Evolutionary conservation across 2,888 invertebrate species (phyloP), one percentile per base, ranked within the genome.

Genomic region (Spodoptera exigua): DNA sequence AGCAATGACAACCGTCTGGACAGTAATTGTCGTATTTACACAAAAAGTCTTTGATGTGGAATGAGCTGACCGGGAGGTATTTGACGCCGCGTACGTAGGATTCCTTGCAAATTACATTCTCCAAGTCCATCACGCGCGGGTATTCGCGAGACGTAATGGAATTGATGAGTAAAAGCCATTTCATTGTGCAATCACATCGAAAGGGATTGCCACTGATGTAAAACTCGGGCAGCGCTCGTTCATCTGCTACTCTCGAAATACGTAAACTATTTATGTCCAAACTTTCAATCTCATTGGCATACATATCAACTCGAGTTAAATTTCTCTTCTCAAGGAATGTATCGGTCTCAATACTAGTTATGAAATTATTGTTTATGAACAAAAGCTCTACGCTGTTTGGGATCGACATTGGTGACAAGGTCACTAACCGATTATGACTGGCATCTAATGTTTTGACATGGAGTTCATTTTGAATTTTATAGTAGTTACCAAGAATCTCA

Each of bases 181-280:
- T 98, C 98, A 99, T 98, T 70, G 97, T 97, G 91, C 99, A 99
- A 90, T 98, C 98, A 90, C 99, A 99, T 80, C 97, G 96, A 90
- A 99, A 98, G 27, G 98, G 98, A 92, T 99, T 99, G 59, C 97
- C 97, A 65, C 98, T 98, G 79, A 99, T 95, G 89, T 98, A 98
- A 91, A 99, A 97, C 90, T 98, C 98, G 2, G 98, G 98, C 77
- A 97, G 91, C 3, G 96, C 94, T 76, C 96, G 96, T 79, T 96
- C 96, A 49, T 95, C 95, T 10, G 96, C 95, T 62, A 96, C 96
- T 61, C 96, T 96, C 37, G 96, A 95, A 74, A 98, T 95, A 47
- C 97, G 95, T 78, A 98, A 93, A 70, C 98, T 96, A 85, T 97
- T 97, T 87, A 98, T 94, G 79, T 98, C 97, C 89, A 98, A 95